A percentile compares a stretch with the other conserved stretches of the same genome.
These are phyloP conservation scores for Paralichthys olivaceus DNA, from an alignment of 2,113 vertebrate genomes.

Conservation along the genomic window DNA sequence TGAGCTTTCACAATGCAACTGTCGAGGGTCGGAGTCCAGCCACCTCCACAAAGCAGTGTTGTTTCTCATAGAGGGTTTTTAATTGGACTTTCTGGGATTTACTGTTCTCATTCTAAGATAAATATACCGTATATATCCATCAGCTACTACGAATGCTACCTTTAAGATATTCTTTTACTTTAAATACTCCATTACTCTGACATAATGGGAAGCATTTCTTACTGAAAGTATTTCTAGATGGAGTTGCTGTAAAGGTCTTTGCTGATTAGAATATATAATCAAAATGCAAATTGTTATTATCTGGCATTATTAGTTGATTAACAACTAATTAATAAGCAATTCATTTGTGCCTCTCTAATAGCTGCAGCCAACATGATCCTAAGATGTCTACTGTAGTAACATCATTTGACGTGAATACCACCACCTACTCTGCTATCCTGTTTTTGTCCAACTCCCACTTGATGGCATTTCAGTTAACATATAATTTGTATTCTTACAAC, in stretches of 20 bases:
- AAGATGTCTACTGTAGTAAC: not conserved
- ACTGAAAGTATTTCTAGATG: too few relatives aligned
- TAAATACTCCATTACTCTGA: too few relatives aligned
- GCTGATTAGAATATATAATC: not conserved
- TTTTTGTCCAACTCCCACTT: not conserved
- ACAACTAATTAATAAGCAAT: not conserved
- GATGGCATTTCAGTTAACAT: not conserved
- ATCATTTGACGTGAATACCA: not conserved
- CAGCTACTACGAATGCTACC: too few relatives aligned
- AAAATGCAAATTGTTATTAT: not conserved
- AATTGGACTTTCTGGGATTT: constrained; percentile 23
- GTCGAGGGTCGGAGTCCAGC: not conserved
- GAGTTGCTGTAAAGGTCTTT: too few relatives aligned
- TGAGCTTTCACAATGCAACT: not conserved
- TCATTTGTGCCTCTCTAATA: not conserved
- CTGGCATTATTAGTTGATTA: not conserved
- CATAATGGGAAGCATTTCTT: too few relatives aligned
- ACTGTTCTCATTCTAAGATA: not conserved
- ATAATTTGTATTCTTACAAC: not conserved
- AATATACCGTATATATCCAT: not conserved
- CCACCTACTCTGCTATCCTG: not conserved
- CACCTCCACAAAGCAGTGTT: not conserved
- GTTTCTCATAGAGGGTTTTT: constrained; percentile 5
- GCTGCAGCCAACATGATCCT: not conserved
- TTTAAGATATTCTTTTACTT: too few relatives aligned